These are phyloP conservation scores for Troglohyphantes excavatus DNA, from an alignment of 2,888 invertebrate genomes.

Conservation along the genomic window DNA sequence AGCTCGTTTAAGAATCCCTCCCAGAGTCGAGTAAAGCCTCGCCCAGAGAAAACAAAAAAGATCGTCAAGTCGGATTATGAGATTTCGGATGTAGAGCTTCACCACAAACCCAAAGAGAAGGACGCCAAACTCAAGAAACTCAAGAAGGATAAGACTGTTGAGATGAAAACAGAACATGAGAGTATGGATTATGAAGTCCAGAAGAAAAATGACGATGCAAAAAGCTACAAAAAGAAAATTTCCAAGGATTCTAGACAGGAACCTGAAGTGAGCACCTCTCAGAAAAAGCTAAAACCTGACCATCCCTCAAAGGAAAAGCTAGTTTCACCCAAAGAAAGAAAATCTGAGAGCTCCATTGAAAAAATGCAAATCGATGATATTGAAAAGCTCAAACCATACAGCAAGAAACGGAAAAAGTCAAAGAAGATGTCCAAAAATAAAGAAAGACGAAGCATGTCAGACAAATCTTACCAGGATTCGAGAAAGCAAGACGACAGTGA, in stretches of 20 bases:
- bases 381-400: slow-evolving; percentile 75
- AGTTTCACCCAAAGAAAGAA: slow-evolving; percentile 80
- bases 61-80: slow-evolving; percentile 79
- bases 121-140: slow-evolving; percentile 77
- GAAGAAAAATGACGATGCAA: slow-evolving; percentile 44
- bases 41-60: slow-evolving; percentile 73
- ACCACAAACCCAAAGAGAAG: slow-evolving; percentile 77
- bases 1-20: slow-evolving; percentile 61
- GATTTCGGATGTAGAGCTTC: slow-evolving; percentile 79
- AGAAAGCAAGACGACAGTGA: slow-evolving; percentile 68
- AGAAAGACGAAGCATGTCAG: slow-evolving; percentile 69
- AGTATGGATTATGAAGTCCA: slow-evolving; percentile 42
- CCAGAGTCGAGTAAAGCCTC: slow-evolving; percentile 36
- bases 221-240: slow-evolving; percentile 61
- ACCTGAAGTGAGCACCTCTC: slow-evolving; percentile 20
- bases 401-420: slow-evolving; percentile 79
- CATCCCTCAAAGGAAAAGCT: slow-evolving; percentile 41
- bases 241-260: slow-evolving; percentile 64
- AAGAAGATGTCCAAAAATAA: slow-evolving; percentile 79
- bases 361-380: slow-evolving; percentile 68
- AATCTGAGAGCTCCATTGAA: slow-evolving; percentile 52
- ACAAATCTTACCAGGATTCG: slow-evolving; percentile 40
- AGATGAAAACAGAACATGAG: slow-evolving; percentile 65
- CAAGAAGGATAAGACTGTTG: slow-evolving; percentile 64
- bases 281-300: slow-evolving; percentile 60